These are phyloP conservation scores for Dryobota labecula DNA, from an alignment of 2,888 invertebrate genomes.

Conservation along the genomic window DNA sequence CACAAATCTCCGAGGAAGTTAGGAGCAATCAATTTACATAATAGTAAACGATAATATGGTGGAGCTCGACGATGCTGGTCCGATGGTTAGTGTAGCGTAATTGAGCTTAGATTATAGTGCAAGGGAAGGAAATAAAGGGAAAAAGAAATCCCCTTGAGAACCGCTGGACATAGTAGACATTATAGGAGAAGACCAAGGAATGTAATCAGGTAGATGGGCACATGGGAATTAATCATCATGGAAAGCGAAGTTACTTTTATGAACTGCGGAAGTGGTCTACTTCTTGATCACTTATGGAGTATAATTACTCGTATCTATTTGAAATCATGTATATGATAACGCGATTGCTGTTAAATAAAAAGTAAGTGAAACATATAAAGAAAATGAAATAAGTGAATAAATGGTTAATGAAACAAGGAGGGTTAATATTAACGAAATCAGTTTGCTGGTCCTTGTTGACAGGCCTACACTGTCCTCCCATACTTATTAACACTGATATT, in stretches of 20 bases:
- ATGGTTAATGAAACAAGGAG: neutral
- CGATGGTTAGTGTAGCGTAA: conserved; percentile 33
- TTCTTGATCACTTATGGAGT: neutral
- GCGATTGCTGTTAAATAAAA: neutral
- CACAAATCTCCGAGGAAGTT: conserved; percentile 49
- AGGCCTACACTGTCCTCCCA: too few relatives aligned
- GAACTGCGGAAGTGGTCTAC: neutral
- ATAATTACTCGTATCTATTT: neutral
- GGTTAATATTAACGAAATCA: neutral
- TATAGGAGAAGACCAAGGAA: neutral
- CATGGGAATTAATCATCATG: neutral
- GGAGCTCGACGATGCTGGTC: conserved; percentile 40
- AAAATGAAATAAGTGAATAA: neutral
- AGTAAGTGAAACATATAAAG: neutral
- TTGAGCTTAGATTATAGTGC: conserved; percentile 19
- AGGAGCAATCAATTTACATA: conserved; percentile 68
- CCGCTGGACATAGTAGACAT: neutral
- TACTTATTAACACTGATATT: too few relatives aligned
- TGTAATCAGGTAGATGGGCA: conserved; percentile 5
- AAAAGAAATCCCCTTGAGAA: conserved; percentile 1
- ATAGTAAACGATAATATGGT: conserved; percentile 47
- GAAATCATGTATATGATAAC: neutral
- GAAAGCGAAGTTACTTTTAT: neutral
- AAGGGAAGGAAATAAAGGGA: conserved; percentile 1
- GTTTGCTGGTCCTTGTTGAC: too few relatives aligned